Evolutionary conservation across 2,113 vertebrate species (phyloP).

Genomic region (Amblyornis subalaris): DNA sequence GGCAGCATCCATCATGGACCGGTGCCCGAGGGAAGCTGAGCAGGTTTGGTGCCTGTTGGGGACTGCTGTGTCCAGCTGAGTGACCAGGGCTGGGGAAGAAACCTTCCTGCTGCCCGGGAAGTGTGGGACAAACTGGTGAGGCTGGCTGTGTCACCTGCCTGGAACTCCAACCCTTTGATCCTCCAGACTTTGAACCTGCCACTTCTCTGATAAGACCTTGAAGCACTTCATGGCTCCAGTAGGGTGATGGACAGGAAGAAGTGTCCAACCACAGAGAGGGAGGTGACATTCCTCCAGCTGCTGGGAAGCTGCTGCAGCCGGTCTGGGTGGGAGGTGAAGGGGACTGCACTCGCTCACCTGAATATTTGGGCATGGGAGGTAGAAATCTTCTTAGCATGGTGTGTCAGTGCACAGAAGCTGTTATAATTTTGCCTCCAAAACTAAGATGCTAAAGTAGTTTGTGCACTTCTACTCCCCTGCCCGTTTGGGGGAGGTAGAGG

Average conservation of each 20-base stretch:
- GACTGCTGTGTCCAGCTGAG: rapidly evolving
- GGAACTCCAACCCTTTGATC: background rate
- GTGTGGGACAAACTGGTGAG: background rate
- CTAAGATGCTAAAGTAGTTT: background rate
- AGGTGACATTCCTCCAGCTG: rapidly evolving
- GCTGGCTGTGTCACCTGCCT: background rate
- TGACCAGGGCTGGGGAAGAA: background rate
- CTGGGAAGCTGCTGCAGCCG: background rate
- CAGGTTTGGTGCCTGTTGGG: background rate
- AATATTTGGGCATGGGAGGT: background rate
- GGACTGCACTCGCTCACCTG: background rate
- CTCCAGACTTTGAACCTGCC: background rate
- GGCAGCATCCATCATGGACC: rapidly evolving
- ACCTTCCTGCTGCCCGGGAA: background rate
- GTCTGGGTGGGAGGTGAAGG: background rate
- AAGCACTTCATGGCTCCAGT: background rate
- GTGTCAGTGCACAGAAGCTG: background rate
- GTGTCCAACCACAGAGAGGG: background rate
- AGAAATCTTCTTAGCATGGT: background rate
- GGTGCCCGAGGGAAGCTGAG: background rate
- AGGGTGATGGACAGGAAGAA: background rate
- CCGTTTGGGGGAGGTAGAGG: background rate
- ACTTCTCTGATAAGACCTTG: background rate
- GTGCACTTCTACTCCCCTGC: background rate
- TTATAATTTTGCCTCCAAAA: background rate